phyloP scores from a whole-genome alignment of 2,113 vertebrate species.

The Odobenus rosmarus region DNA sequence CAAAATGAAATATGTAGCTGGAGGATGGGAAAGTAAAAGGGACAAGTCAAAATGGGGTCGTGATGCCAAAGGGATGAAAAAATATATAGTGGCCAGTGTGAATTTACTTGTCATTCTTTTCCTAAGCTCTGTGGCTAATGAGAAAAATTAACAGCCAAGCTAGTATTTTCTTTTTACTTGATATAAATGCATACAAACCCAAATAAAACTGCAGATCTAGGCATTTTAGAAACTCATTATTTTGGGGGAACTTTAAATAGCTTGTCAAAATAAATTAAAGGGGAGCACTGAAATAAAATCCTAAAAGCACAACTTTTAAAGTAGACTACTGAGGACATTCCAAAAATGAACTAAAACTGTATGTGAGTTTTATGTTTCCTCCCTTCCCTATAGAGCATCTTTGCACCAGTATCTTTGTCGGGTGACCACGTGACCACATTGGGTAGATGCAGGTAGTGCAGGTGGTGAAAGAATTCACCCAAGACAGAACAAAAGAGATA shows the following conservation, averaged over 20 bases:
- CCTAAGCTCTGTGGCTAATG: not conserved
- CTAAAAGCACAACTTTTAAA: not conserved
- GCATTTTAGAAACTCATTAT: not conserved
- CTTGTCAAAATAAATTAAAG: slow-evolving; percentile 16
- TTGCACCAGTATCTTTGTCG: not conserved
- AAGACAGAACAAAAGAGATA: not conserved
- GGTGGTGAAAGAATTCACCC: not conserved
- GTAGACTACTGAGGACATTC: not conserved
- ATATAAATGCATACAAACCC: not conserved
- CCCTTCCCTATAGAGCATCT: not conserved
- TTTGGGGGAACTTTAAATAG: not conserved
- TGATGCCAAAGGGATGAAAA: not conserved
- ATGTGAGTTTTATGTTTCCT: not conserved
- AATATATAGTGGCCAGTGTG: not conserved
- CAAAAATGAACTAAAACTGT: not conserved
- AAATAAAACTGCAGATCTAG: not conserved
- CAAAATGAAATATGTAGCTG: not conserved
- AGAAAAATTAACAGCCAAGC: not conserved
- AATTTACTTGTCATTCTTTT: slow-evolving; percentile 11
- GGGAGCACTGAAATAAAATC: not conserved
- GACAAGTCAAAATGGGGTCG: not conserved
- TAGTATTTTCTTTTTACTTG: not conserved
- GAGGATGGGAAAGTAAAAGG: not conserved
- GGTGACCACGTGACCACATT: not conserved
- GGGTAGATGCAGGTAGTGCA: not conserved